Percentiles rank a stretch among this genome's conserved stretches.
Conservation (phyloP, 2,797 vertebrate genomes). For the Cichlasoma orientale region DNA sequence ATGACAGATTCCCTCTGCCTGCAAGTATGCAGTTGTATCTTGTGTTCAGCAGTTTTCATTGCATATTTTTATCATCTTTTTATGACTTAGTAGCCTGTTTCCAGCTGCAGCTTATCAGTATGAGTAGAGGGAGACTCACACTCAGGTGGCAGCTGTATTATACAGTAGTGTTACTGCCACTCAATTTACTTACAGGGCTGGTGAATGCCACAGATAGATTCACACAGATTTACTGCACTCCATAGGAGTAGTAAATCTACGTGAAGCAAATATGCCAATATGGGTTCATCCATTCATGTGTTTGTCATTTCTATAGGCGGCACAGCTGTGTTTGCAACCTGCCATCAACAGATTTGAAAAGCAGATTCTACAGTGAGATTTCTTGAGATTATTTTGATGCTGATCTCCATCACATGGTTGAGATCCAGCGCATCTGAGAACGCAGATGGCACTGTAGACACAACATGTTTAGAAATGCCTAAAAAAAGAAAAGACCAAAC, state of each 20-base stretch:
- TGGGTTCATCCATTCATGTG: background rate
- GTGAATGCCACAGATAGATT: background rate
- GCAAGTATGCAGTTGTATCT: background rate
- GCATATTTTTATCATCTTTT: background rate
- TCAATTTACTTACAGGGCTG: background rate
- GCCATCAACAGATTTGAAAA: background rate
- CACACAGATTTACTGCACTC: background rate
- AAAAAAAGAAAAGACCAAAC: background rate
- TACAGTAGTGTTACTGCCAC: background rate
- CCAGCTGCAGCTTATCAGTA: background rate
- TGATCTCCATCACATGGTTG: background rate
- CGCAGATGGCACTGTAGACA: conserved; percentile 25
- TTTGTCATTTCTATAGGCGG: background rate
- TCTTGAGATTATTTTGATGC: background rate
- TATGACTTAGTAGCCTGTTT: conserved; percentile 1
- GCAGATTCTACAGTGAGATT: background rate
- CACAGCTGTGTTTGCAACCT: background rate
- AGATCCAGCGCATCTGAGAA: background rate
- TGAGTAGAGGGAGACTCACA: background rate
- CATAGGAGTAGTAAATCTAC: background rate
- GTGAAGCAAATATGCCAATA: background rate
- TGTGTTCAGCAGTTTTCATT: background rate
- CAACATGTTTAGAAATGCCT: background rate
- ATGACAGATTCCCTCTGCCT: background rate
- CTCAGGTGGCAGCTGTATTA: background rate